Evolutionary conservation across 2,888 invertebrate genomes (phyloP).

Genomic region (Psylliodes chrysocephalus): DNA sequence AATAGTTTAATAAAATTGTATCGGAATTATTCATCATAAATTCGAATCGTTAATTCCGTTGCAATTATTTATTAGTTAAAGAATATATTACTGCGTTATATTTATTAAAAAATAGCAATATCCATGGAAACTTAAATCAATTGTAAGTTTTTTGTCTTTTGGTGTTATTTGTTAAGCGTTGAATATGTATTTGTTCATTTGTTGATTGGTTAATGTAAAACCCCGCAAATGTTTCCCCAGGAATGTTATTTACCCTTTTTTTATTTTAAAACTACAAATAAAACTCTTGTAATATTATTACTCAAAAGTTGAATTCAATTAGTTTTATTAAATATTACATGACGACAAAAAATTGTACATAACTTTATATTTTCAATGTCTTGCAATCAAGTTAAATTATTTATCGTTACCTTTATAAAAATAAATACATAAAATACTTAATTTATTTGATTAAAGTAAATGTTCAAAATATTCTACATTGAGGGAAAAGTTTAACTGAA

Average conservation of each 20-base stretch:
- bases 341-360: no score
- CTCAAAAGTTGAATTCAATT: background rate
- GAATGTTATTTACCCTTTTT: constrained; percentile 28
- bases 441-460: no score
- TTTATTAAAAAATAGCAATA: constrained; percentile 60
- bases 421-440: no score
- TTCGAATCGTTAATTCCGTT: constrained; percentile 17
- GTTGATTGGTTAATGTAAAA: constrained; percentile 38
- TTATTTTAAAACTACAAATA: background rate
- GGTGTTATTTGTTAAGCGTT: constrained; percentile 55
- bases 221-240: constrained; percentile 34
- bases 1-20: constrained; percentile 12
- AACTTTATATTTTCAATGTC: no score
- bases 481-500: no score
- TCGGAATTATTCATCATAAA: constrained; percentile 16
- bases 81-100: constrained; percentile 56
- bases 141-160: constrained; percentile 63
- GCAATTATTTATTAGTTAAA: constrained; percentile 21
- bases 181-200: constrained; percentile 29
- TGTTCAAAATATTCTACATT: no score
- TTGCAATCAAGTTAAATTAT: no score
- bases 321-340: background rate
- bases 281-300: background rate
- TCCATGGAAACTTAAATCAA: constrained; percentile 60
- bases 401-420: no score